Base-by-base conservation (phyloP, 2,888 invertebrate genomes). In the Meandrusa payeni region DNA sequence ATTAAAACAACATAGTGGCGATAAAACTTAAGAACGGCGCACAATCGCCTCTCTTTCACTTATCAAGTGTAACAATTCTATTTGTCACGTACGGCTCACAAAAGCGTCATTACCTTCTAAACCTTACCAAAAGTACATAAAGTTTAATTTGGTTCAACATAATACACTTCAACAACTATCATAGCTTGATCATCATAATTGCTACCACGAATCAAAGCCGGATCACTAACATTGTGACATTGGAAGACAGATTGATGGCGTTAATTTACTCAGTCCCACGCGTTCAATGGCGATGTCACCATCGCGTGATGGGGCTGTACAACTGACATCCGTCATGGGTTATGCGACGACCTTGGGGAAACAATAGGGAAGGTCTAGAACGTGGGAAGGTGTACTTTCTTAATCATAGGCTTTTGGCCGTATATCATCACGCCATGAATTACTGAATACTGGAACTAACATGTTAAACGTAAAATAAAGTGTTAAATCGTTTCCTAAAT, bases 341-440 rank as follows among this genome's bases (percentile, higher is more conserved):
- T 37, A 22, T 10, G 6, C 19, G 22, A 3, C 5, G 40, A 23
- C 47, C 47, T 47, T 47, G 47, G 7, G 27, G 15, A 33, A 20
- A 43, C 47, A 47, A 47, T 40, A 11, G 13, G 11, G 17, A 37
- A 47, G 47, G 43, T 40, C 39, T 43, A 32, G 34, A 40, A 40
- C 39, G 36, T 47, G 43, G 22, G 43, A 47, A 34, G 27, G 20
- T 19, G 29, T 34, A 11, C 29, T 27, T 33, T 33, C 26, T 26
- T 19, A 10, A 23, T 17, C 11, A 33, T 33, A 33, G 9, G 5
- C 9, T 31, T 11, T 39, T 39, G 23, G 15, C 10, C 13, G 23
- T 39, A 4, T 37, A 10, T n/a, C n/a, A n/a, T n/a, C n/a, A n/a
- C n/a, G n/a, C n/a, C n/a, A n/a, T n/a, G n/a, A n/a, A n/a, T n/a